Percentiles rank a stretch among this genome's conserved stretches.
Conservation (phyloP, 2,113 vertebrate species). For the Chamaetylas fuelleborni region DNA sequence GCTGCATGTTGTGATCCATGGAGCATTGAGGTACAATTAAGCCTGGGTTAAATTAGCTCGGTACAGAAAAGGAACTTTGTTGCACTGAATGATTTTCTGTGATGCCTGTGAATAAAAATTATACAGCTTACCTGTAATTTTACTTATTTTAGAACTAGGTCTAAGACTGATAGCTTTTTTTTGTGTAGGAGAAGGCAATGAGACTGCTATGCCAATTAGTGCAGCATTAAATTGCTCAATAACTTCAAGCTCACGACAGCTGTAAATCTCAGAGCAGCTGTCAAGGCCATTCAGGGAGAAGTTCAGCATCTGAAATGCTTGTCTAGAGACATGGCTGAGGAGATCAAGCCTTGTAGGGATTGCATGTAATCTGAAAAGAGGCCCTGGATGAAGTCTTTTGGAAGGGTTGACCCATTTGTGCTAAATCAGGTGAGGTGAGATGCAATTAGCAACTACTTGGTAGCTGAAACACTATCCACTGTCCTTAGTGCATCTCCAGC, state of each 20-base stretch:
- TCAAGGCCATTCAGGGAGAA: background rate
- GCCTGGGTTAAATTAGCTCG: background rate
- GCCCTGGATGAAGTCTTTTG: background rate
- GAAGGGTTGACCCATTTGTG: background rate
- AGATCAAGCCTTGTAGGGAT: background rate
- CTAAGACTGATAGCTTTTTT: background rate
- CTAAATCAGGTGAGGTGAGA: background rate
- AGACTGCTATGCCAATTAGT: background rate
- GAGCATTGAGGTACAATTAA: background rate
- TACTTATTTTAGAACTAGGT: background rate
- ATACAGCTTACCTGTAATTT: background rate
- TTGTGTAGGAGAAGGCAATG: background rate
- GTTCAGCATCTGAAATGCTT: background rate
- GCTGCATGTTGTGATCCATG: background rate
- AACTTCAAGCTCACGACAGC: background rate
- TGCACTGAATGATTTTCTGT: background rate
- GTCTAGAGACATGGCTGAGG: background rate
- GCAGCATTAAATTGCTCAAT: background rate
- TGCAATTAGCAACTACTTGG: background rate
- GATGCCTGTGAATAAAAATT: background rate
- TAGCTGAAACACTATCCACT: background rate
- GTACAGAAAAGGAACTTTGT: background rate
- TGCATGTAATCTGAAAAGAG: background rate
- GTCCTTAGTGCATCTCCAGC: background rate
- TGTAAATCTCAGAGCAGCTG: background rate